A percentile compares a stretch with the other conserved stretches of the same genome.
phyloP scores from a whole-genome alignment of 2,113 vertebrate genomes.

The Taurulus bubalis region DNA sequence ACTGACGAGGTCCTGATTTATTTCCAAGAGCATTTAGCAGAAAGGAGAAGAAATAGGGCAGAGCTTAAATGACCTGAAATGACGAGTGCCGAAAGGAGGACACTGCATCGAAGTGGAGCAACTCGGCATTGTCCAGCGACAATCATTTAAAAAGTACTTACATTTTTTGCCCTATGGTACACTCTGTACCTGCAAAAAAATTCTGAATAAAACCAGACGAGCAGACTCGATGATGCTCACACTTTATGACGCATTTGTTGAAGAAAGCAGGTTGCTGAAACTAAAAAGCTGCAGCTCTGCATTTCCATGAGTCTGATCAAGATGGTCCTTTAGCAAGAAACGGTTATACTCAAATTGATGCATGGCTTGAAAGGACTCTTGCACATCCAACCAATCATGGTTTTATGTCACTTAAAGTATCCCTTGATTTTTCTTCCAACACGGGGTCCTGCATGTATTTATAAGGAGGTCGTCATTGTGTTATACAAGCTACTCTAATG shows the following conservation, averaged over 20 bases:
- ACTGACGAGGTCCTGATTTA: slow-evolving; percentile 68
- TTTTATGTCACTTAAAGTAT: slow-evolving; percentile 3
- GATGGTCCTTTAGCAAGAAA: background rate
- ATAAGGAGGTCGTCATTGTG: slow-evolving; percentile 41
- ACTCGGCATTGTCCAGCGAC: slow-evolving; percentile 13
- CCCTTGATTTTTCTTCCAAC: slow-evolving; percentile 9
- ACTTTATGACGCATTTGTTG: background rate
- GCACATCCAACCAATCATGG: slow-evolving; percentile 15
- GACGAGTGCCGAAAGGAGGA: slow-evolving; percentile 38
- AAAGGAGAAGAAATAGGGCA: slow-evolving; percentile 63
- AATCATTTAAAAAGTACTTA: background rate
- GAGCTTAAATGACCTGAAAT: slow-evolving; percentile 50
- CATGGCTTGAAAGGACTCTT: slow-evolving; percentile 1
- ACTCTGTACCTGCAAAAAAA: background rate
- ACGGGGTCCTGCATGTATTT: slow-evolving; percentile 24
- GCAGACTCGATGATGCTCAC: background rate
- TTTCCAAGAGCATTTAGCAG: slow-evolving; percentile 72
- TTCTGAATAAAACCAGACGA: slow-evolving; percentile 9
- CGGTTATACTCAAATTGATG: background rate
- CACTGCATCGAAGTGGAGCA: slow-evolving; percentile 27
- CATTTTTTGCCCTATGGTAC: background rate
- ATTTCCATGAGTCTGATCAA: background rate
- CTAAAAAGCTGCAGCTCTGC: background rate
- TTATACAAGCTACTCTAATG: slow-evolving; percentile 52
- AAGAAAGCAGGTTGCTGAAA: background rate